Conservation (phyloP, 1,140 invertebrate genomes). For the Papilio dardanus region DNA sequence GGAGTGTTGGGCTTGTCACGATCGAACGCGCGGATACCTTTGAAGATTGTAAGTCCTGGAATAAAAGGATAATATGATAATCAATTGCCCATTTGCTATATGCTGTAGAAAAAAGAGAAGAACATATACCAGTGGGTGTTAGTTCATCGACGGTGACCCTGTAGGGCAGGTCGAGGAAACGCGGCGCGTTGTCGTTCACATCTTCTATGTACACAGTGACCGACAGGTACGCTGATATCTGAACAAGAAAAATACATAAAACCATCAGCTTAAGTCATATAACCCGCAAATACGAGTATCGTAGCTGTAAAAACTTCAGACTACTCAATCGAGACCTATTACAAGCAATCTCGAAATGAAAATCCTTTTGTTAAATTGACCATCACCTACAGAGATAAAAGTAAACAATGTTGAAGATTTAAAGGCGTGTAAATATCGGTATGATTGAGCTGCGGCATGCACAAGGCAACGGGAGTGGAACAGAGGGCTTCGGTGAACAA, state of each 20-base stretch:
- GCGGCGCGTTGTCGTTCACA: slow-evolving; percentile 90
- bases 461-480: slow-evolving; percentile 1
- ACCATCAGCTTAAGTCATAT: too few relatives aligned
- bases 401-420: slow-evolving; percentile 8
- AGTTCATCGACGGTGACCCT: slow-evolving; percentile 90
- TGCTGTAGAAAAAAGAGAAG: background rate
- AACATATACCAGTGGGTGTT: slow-evolving; percentile 86
- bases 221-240: slow-evolving; percentile 90
- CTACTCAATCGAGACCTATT: background rate
- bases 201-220: slow-evolving; percentile 94
- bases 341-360: background rate
- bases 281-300: too few relatives aligned
- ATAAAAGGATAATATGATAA: background rate
- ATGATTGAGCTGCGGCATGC: slow-evolving; percentile 8
- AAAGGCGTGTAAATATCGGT: slow-evolving; percentile 18
- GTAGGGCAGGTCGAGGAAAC: slow-evolving; percentile 90
- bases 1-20: slow-evolving; percentile 93
- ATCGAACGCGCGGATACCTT: slow-evolving; percentile 90
- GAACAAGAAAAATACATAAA: slow-evolving; percentile 45
- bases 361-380: background rate
- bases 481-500: slow-evolving; percentile 16
- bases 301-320: too few relatives aligned
- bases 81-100: background rate
- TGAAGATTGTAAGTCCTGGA: slow-evolving; percentile 90
- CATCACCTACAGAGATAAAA: slow-evolving; percentile 1